Evolutionary conservation across 2,113 vertebrate genomes (phyloP).

Genomic region (Galeopterus variegatus): DNA sequence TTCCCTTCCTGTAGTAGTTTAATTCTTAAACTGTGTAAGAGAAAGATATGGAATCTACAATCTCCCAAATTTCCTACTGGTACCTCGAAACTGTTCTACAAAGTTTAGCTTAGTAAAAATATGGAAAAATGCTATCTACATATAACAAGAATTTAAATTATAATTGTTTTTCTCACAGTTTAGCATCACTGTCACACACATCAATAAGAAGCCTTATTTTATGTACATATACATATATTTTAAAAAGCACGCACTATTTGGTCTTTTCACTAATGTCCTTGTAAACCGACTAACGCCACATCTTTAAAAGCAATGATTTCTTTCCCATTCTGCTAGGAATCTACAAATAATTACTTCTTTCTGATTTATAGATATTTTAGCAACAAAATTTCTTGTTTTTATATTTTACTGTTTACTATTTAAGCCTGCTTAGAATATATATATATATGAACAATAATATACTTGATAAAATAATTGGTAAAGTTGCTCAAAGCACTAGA

Average conservation of each 20-base stretch:
- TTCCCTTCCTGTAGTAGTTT: not conserved
- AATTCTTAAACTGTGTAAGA: constrained; percentile 20
- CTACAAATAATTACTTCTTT: not conserved
- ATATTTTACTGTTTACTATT: constrained; percentile 70
- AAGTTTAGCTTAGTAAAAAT: constrained; percentile 1
- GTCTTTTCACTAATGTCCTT: not conserved
- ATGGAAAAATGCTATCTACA: not conserved
- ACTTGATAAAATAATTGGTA: constrained; percentile 84
- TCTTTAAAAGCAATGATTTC: constrained; percentile 20
- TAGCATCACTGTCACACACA: not conserved
- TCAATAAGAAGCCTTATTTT: not conserved
- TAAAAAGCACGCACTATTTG: not conserved
- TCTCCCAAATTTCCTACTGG: not conserved
- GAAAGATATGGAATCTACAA: not conserved
- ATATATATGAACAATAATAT: constrained; percentile 57
- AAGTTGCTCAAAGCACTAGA: constrained; percentile 70
- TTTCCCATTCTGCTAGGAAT: not conserved
- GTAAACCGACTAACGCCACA: not conserved
- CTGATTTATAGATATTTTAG: not conserved
- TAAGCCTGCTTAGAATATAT: constrained; percentile 74
- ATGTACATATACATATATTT: not conserved
- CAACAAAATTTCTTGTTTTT: not conserved
- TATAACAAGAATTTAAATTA: not conserved
- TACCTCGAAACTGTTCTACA: not conserved
- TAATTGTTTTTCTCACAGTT: not conserved